A percentile compares a stretch with the other conserved stretches of the same genome.
phyloP scores from a whole-genome alignment of 2,888 invertebrate genomes.

The Macrophya annulata region DNA sequence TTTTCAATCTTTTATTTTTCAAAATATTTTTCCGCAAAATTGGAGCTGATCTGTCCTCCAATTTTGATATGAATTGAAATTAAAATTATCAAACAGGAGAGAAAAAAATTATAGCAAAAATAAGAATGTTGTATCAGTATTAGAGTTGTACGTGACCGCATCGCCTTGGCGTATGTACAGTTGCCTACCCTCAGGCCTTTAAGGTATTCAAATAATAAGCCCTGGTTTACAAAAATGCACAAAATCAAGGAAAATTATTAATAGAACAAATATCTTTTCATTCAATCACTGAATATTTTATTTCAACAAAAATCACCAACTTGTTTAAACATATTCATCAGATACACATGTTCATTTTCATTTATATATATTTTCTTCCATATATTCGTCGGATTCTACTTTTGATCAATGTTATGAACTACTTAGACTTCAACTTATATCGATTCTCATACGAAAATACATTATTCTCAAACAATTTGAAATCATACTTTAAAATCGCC shows the following conservation, averaged over 20 bases:
- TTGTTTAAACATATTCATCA: neutral
- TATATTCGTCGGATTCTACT: neutral
- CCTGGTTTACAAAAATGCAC: neutral
- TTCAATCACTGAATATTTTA: neutral
- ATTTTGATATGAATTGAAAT: neutral
- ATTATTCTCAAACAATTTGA: neutral
- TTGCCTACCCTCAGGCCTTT: neutral
- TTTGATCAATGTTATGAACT: neutral
- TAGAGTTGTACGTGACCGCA: neutral
- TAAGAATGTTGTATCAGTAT: neutral
- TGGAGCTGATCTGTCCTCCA: neutral
- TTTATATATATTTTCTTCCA: neutral
- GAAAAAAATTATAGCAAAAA: neutral
- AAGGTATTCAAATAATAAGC: neutral
- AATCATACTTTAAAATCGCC: neutral
- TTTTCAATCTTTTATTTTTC: no score
- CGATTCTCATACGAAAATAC: neutral
- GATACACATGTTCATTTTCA: neutral
- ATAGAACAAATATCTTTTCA: neutral
- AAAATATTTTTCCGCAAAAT: no score
- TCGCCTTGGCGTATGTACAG: neutral
- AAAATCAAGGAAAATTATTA: neutral
- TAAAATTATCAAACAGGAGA: neutral
- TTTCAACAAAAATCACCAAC: conserved; percentile 9
- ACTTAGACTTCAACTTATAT: neutral